Base-by-base conservation (phyloP, 53 echinoderm and acorn worm species). In the Arbacia lixula region DNA sequence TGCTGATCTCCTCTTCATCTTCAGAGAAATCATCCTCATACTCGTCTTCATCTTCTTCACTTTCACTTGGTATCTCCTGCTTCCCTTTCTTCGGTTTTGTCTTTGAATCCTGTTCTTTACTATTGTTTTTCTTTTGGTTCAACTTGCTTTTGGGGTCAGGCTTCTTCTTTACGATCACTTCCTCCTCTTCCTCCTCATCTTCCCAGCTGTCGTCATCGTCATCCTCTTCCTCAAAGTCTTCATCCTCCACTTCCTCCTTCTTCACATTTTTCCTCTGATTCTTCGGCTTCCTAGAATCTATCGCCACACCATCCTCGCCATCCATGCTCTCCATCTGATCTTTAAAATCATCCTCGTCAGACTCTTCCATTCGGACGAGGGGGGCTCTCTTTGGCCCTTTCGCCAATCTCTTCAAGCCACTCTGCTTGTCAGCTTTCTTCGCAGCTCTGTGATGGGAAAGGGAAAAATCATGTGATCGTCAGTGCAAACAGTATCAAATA, bases 171-270 rank as follows among this genome's bases (percentile, higher is more conserved):
- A 5, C 8, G 46, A 46, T 46, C 46, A 46, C 14, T 46, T 46
- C 14, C 46, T 10, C 46, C 8, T 69, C 68, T 1, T 68, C 71
- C 2, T 52, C 74, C 54, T 31, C 52, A 20, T 74, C 74, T 0
- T 36, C 53, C 21, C 24, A 31, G 0, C 32, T 53, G 17, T 53
- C 54, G 5, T 51, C 28, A 9, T 86, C 82, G 5, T 88, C 92
- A n/a, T 92, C 82, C 36, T 61, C 68, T 66, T 85, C 91, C 57
- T 86, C 86, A 16, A 66, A 67, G 54, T 84, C 76, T 60, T 72
- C 88, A 31, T 35, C 60, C 36, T 83, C 86, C 17, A 83, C 72
- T 20, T 39, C 84, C 2, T 64, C 65, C 20, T 63, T 65, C 19
- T 76, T 78, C 2, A 87, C 88, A 3, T 50, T 87, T 22, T 88